These are phyloP conservation scores for Calypte anna DNA, from an alignment of 2,113 vertebrate species.

Conservation along the genomic window DNA sequence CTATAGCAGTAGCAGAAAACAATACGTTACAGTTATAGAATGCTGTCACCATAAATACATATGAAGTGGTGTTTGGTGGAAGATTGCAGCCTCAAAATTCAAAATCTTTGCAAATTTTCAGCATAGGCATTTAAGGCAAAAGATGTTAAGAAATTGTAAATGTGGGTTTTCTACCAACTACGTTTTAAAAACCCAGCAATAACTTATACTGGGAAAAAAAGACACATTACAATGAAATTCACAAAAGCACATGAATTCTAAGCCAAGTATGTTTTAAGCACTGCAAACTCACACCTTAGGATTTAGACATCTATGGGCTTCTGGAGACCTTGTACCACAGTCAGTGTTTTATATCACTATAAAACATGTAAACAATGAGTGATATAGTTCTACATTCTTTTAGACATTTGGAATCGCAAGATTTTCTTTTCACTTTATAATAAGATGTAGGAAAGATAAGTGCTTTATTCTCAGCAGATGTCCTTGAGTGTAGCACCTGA, in stretches of 20 bases:
- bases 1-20: neutral
- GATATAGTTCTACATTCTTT: slow-evolving; percentile 5
- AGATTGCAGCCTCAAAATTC: neutral
- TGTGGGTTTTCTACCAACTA: neutral
- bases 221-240: neutral
- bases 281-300: neutral
- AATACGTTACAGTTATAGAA: neutral
- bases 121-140: neutral
- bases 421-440: slow-evolving; percentile 11
- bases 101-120: neutral
- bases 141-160: neutral
- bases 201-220: neutral
- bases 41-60: neutral
- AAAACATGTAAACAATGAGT: neutral
- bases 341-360: neutral
- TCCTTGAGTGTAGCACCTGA: slow-evolving; percentile 41
- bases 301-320: neutral
- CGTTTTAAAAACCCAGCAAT: neutral
- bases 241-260: neutral
- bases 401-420: neutral
- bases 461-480: slow-evolving; percentile 36
- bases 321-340: slow-evolving; percentile 20
- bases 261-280: slow-evolving; percentile 30
- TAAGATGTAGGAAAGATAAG: slow-evolving; percentile 42
- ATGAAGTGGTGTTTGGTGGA: neutral